Percentiles rank a stretch among this genome's conserved stretches.
Conservation (phyloP, 53 echinoderm and acorn worm genomes). For the Hippasteria phrygiana region DNA sequence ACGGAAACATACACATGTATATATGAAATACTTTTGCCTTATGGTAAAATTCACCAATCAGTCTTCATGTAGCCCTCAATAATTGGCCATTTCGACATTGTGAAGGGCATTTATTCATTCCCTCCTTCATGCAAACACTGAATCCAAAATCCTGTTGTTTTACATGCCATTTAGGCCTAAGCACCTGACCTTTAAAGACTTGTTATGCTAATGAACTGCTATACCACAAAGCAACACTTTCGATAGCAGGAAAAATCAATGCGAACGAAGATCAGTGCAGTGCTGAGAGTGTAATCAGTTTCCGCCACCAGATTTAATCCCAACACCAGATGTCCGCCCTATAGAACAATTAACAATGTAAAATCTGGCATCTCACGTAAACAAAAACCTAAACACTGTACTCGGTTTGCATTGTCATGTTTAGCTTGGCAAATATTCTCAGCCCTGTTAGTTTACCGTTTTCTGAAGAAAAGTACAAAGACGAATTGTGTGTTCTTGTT, state of each 20-base stretch:
- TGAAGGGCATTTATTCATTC: no score
- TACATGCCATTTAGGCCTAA: neutral
- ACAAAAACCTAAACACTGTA: neutral
- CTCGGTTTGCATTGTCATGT: neutral
- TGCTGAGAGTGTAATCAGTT: neutral
- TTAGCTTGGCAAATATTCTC: neutral
- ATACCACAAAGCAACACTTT: neutral
- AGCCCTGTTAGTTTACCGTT: neutral
- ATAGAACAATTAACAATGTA: neutral
- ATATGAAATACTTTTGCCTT: no score
- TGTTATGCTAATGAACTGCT: neutral
- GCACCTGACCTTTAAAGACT: neutral
- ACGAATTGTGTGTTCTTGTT: neutral
- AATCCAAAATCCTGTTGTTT: neutral
- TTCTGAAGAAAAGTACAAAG: conserved; percentile 6
- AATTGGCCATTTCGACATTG: neutral
- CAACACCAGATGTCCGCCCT: neutral
- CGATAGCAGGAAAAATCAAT: neutral
- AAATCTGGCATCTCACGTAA: neutral
- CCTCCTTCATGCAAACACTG: neutral
- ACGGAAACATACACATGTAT: neutral
- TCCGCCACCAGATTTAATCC: neutral
- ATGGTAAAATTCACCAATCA: no score
- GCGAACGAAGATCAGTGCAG: neutral
- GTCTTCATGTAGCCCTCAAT: no score